Base-by-base conservation (phyloP, 2,888 invertebrate species). In the Andrena bucephala region DNA sequence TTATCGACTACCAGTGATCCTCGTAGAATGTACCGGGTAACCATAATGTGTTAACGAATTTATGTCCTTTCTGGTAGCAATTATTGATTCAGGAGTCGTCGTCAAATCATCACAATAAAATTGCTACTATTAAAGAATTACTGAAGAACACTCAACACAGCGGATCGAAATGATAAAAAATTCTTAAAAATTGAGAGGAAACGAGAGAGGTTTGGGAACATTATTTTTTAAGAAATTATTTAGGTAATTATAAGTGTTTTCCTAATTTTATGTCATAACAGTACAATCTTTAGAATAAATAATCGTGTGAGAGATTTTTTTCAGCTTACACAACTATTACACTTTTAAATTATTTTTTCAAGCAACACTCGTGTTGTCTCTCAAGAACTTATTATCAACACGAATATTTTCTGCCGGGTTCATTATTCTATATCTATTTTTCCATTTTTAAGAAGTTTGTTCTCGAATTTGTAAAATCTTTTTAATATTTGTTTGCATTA, bases 1-100 rank as follows among this genome's bases (percentile, higher is more conserved):
- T 71, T 84, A 78, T 36, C 36, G 54, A 65, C 36, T 42, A 67
- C 66, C 69, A n/a, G 62, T 27, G 33, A 68, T 57, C 60, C 77
- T n/a, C 67, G 31, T 52, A 36, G 72, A 68, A 72, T 50, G 50
- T 69, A 72, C 48, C 72, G 63, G n/a, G 63, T 29, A 29, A 57
- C 36, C 16, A 27, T 63, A 31, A 31, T 7, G 13, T 72, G 31
- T 57, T 68, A 33, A 33, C 10, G 33, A 2, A 36, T 16, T 20
- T 62, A 36, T 36, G 0, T 7, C 10, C 20, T 13, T 20, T 8
- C 20, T 42, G 42, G 27, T 57, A 57, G 24, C 10, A 24, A 57
- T 24, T 10, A 57, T 27, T 24, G 3, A 7, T 27, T 13, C 4
- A 24, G 27, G 5, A 27, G 1, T 57, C 10, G 10, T 57, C 4